These are phyloP conservation scores for Caenorhabditis tropicalis DNA, from an alignment of 1,140 invertebrate species.

Conservation along the genomic window DNA sequence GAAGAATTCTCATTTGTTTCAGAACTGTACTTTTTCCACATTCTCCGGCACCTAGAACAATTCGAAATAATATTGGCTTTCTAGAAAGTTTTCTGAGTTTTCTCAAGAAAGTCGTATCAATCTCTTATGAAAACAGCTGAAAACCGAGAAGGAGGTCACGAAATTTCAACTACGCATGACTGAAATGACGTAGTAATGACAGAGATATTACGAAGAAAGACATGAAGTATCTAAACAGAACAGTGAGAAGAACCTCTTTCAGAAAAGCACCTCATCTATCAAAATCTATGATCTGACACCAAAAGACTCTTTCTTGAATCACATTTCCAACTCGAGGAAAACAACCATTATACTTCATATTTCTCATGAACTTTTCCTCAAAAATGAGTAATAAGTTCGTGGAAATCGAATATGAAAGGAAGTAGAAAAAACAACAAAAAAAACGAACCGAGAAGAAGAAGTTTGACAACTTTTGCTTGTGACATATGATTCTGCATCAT, in stretches of 20 bases:
- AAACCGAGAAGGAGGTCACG: not conserved
- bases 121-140: not conserved
- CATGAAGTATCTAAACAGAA: no score
- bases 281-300: no score
- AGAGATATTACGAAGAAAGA: not conserved
- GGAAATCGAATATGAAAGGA: not conserved
- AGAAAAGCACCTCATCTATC: no score
- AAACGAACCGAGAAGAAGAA: conserved; percentile 64
- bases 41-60: conserved; percentile 67
- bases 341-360: no score
- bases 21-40: conserved; percentile 69
- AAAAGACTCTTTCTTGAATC: no score
- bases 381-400: not conserved
- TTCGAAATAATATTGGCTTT: not conserved
- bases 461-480: conserved; percentile 68
- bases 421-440: not conserved
- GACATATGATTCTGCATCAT: conserved; percentile 55
- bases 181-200: not conserved
- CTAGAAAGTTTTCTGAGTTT: not conserved
- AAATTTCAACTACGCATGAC: conserved; percentile 2
- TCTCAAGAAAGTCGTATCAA: not conserved
- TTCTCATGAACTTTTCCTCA: not conserved
- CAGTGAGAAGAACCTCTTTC: no score
- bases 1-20: conserved; percentile 79
- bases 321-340: no score